These are phyloP conservation scores for Micoletzkya japonica DNA, from an alignment of 2,888 invertebrate genomes.

Conservation along the genomic window DNA sequence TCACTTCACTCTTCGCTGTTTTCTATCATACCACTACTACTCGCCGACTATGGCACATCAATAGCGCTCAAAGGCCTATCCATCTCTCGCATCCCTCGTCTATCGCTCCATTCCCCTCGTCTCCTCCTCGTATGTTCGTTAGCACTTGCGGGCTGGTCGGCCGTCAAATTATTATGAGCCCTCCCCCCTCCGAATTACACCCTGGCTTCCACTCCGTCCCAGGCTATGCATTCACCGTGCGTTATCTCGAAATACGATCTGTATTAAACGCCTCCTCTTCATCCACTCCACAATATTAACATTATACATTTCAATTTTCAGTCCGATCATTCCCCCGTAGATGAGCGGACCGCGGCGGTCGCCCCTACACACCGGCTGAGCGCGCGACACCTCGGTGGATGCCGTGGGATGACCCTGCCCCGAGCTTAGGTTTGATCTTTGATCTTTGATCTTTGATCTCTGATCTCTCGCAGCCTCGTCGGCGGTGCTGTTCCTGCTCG, in stretches of 20 bases:
- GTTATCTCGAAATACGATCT: conserved; percentile 15
- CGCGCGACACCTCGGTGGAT: background rate
- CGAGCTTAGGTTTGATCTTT: background rate
- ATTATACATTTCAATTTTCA: background rate
- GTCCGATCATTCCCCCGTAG: too few species aligned
- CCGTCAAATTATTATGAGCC: conserved; percentile 24
- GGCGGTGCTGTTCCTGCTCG: background rate
- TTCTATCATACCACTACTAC: too few species aligned
- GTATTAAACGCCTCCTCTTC: background rate
- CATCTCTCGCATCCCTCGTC: too few species aligned
- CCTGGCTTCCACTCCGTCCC: background rate
- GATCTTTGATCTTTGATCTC: background rate
- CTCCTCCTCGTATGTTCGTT: too few species aligned
- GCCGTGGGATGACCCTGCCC: background rate
- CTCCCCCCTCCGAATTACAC: background rate
- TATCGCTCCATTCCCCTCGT: too few species aligned
- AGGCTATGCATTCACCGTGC: background rate
- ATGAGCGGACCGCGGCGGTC: too few species aligned
- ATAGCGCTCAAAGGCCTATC: too few species aligned
- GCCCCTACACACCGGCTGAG: too few species aligned
- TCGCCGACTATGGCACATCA: too few species aligned
- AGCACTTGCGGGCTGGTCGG: too few species aligned
- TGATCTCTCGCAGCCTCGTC: background rate
- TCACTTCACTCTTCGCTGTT: too few species aligned
- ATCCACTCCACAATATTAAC: background rate